Base-by-base conservation (phyloP, 2,888 invertebrate species). In the Nomada ferruginata region DNA sequence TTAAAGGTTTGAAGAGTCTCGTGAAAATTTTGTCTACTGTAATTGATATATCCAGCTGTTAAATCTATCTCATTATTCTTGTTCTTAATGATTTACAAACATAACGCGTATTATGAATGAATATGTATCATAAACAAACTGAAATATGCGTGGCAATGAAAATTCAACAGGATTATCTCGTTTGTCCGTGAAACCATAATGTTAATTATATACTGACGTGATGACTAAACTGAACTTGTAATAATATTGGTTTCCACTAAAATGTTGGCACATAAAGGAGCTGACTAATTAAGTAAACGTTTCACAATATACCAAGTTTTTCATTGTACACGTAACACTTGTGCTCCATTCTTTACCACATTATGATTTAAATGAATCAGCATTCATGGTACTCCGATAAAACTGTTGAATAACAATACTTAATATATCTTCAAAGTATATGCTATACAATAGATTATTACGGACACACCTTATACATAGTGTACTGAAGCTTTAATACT, bases 131-230 rank as follows among this genome's bases (percentile, higher is more conserved):
- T 26, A 65, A 63, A 64, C 47, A 57, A 66, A 66, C 10, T 29
- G 29, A 29, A 73, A 59, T 50, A 18, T n/a, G 29, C 26, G 42
- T 13, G 13, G 59, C 23, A 59, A 36, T 18, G 42, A 53, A 23
- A 66, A 52, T 66, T 53, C 29, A 47, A 23, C 59, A 9, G 74
- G n/a, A 66, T 74, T 74, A 50, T 59, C 36, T 55, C 74, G 20
- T 47, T 59, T 23, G 36, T 59, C 18, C 10, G 59, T 4, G 59
- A 23, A 59, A 66, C 50, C 36, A 57, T 59, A 47, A 59, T 66
- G 47, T 74, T 59, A 65, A 66, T 74, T 59, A 59, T 42, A 20
- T 18, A 66, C 23, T n/a, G 18, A 52, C 18, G 65, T 29, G 50
- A 59, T 50, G 15, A 73, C 66, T 59, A 59, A 42, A 59, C 59